phyloP scores from a whole-genome alignment of 2,113 vertebrate genomes.

The Pelmatolapia mariae region DNA sequence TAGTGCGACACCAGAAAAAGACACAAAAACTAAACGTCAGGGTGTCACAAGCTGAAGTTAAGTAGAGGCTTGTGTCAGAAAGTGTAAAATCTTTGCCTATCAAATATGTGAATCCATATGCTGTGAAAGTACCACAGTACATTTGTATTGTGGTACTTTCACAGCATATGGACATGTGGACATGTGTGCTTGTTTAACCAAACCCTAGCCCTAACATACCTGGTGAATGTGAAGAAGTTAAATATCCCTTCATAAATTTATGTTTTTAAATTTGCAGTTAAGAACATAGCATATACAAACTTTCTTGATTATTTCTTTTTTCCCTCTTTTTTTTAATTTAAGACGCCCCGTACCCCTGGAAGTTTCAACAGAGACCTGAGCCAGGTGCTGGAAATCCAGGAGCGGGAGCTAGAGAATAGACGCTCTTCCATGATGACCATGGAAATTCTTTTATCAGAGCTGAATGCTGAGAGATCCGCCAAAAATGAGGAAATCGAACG shows the following conservation, averaged over 20 bases:
- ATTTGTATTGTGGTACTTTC: no score
- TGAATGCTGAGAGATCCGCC: constrained; percentile 81
- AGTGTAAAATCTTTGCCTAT: neutral
- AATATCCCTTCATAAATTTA: neutral
- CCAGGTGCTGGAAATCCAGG: constrained; percentile 81
- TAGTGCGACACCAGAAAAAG: neutral
- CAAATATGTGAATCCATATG: neutral
- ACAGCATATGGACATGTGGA: no score
- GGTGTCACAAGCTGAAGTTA: neutral
- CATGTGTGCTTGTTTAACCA: neutral
- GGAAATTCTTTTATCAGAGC: constrained; percentile 82
- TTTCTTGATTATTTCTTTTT: neutral
- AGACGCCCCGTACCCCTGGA: constrained; percentile 84
- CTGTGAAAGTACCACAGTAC: no score
- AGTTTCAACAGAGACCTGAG: constrained; percentile 76
- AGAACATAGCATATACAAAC: neutral
- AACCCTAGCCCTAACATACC: neutral
- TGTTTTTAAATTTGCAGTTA: neutral
- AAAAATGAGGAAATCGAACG: constrained; percentile 91
- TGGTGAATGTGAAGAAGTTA: neutral
- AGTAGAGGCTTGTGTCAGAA: neutral
- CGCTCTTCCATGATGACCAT: constrained; percentile 82
- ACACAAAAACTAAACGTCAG: neutral
- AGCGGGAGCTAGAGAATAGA: constrained; percentile 83
- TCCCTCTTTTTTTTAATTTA: neutral